Conservation (phyloP, 92 coral and sea anemone genomes). For the Porites cylindrica region DNA sequence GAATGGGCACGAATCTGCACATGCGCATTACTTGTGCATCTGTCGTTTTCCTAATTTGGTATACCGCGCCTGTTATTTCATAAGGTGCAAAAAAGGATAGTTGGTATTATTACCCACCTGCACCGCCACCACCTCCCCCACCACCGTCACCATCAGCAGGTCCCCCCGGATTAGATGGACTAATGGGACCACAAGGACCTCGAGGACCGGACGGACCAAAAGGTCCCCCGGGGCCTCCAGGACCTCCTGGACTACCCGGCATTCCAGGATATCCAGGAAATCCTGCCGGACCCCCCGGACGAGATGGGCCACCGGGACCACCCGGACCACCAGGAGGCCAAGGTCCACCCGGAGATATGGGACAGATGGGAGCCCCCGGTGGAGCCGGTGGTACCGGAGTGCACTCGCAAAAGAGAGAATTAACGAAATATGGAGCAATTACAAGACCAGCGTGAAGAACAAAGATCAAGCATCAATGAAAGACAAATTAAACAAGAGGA, state of each 20-base stretch:
- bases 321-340: slow-evolving; percentile 93
- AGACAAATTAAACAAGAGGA: neutral
- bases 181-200: slow-evolving; percentile 92
- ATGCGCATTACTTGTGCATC: neutral
- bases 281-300: slow-evolving; percentile 99
- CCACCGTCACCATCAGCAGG: slow-evolving; percentile 97
- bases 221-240: slow-evolving; percentile 98
- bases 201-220: slow-evolving; percentile 98
- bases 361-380: slow-evolving; percentile 82
- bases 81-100: slow-evolving; percentile 42
- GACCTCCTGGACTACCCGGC: slow-evolving; percentile 97
- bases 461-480: neutral
- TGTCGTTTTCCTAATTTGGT: neutral
- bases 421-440: slow-evolving; percentile 34
- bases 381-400: slow-evolving; percentile 76
- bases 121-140: slow-evolving; percentile 92
- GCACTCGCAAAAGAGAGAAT: slow-evolving; percentile 42
- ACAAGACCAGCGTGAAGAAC: slow-evolving; percentile 20
- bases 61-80: slow-evolving; percentile 15
- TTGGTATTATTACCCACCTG: slow-evolving; percentile 54
- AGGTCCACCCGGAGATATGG: slow-evolving; percentile 97
- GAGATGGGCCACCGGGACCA: slow-evolving; percentile 97
- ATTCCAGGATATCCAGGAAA: slow-evolving; percentile 96
- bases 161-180: slow-evolving; percentile 97
- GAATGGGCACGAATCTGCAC: neutral